Percentiles rank a stretch among this genome's conserved stretches.
These are phyloP conservation scores for Himantopus leucocephalus DNA, from an alignment of 2,113 vertebrate genomes.

Conservation along the genomic window DNA sequence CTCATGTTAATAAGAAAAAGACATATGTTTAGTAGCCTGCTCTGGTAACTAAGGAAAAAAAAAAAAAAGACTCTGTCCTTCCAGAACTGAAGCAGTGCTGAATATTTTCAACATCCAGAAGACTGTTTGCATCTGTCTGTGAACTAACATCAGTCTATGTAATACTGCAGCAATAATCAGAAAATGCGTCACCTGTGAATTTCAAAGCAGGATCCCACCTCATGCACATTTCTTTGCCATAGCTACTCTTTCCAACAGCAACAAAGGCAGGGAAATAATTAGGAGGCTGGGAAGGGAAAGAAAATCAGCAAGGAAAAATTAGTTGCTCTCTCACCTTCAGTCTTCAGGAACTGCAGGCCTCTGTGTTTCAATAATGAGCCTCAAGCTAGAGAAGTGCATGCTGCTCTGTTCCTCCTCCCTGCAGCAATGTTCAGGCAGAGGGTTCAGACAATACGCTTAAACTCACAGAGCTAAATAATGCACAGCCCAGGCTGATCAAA, in stretches of 20 bases:
- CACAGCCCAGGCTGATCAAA: not conserved
- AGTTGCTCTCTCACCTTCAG: not conserved
- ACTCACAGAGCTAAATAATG: not conserved
- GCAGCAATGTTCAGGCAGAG: not conserved
- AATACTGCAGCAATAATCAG: not conserved
- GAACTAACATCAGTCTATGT: not conserved
- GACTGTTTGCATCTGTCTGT: not conserved
- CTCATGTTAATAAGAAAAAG: constrained; percentile 28
- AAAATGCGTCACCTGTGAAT: not conserved
- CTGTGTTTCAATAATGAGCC: not conserved
- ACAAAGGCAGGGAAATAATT: not conserved
- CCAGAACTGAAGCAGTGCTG: not conserved
- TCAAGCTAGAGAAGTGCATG: not conserved
- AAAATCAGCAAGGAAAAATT: not conserved
- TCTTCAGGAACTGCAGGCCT: not conserved
- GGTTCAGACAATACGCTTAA: not conserved
- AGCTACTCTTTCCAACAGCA: not conserved
- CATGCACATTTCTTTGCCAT: not conserved
- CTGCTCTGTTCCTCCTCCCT: not conserved
- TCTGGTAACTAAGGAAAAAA: not conserved
- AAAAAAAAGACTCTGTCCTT: not conserved
- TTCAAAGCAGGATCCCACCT: not conserved
- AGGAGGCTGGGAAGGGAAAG: not conserved
- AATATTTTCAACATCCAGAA: not conserved
- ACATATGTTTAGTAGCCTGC: not conserved